Conservation (phyloP, 2,113 vertebrate genomes). For the Hemichromis elongatus region DNA sequence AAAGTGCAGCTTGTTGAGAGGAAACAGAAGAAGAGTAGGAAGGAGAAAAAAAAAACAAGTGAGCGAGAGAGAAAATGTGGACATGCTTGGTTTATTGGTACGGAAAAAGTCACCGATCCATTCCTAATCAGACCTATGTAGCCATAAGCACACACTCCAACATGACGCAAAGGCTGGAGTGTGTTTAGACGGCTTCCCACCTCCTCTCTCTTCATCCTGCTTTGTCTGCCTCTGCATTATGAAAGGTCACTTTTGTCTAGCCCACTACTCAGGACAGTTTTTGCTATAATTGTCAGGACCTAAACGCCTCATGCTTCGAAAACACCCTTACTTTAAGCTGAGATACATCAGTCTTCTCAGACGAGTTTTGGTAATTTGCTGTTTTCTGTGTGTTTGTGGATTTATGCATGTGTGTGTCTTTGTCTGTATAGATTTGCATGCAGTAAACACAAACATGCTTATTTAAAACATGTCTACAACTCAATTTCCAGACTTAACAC, state of each 20-base stretch:
- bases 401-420: not conserved
- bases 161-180: constrained; percentile 8
- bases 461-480: not conserved
- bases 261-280: not conserved
- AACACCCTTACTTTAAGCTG: not conserved
- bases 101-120: constrained; percentile 39
- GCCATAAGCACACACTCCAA: constrained; percentile 49
- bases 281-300: not conserved
- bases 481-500: not conserved
- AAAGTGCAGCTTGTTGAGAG: not conserved
- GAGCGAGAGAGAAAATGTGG: not conserved
- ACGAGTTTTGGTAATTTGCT: not conserved
- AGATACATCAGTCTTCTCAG: not conserved
- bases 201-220: constrained; percentile 10
- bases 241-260: constrained; percentile 44
- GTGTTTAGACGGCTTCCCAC: constrained; percentile 15
- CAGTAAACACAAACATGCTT: not conserved
- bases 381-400: not conserved
- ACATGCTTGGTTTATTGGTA: constrained; percentile 33
- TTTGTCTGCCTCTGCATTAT: constrained; percentile 12
- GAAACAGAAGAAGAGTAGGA: not conserved
- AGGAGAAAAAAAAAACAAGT: not conserved
- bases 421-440: not conserved
- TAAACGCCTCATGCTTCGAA: not conserved
- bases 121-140: constrained; percentile 56